A percentile compares a stretch with the other conserved stretches of the same genome.
These are phyloP conservation scores for Aproaerema taeniolella DNA, from an alignment of 2,888 invertebrate genomes.

Conservation along the genomic window DNA sequence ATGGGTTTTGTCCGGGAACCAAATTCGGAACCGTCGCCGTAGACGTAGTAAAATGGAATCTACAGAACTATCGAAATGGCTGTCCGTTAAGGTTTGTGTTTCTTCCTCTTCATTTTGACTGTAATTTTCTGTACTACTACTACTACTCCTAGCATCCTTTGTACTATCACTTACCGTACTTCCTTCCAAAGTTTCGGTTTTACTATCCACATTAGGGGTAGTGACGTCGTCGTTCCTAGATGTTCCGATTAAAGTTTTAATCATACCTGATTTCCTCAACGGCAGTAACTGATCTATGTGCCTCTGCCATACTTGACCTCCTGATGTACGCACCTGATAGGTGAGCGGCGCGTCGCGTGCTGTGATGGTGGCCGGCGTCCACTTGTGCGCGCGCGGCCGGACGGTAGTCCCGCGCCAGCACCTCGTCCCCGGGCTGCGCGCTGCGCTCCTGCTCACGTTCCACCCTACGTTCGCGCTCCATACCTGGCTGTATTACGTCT, in stretches of 20 bases:
- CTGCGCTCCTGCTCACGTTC: background rate
- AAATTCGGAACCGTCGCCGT: too few relatives aligned
- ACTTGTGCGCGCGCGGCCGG: background rate
- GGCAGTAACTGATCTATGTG: background rate
- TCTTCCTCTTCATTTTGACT: too few relatives aligned
- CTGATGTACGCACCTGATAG: background rate
- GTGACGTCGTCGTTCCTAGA: too few relatives aligned
- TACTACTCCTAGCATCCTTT: too few relatives aligned
- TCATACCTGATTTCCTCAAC: background rate
- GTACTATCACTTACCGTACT: too few relatives aligned
- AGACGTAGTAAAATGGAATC: too few relatives aligned
- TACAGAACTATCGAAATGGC: too few relatives aligned
- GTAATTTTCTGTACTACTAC: too few relatives aligned
- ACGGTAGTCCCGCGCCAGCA: slow-evolving; percentile 3
- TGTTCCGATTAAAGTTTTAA: background rate
- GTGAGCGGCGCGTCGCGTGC: background rate
- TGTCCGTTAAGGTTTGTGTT: too few relatives aligned
- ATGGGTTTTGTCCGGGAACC: too few relatives aligned
- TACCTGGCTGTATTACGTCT: slow-evolving; percentile 15
- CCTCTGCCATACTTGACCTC: background rate
- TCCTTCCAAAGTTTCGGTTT: too few relatives aligned
- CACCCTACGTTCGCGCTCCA: background rate
- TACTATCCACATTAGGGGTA: too few relatives aligned
- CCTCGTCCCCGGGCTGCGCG: background rate
- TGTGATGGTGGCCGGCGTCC: background rate